Percentiles rank a stretch among this genome's conserved stretches.
These are phyloP conservation scores for Trypoxylon attenuatum DNA, from an alignment of 2,888 invertebrate genomes.

Conservation along the genomic window DNA sequence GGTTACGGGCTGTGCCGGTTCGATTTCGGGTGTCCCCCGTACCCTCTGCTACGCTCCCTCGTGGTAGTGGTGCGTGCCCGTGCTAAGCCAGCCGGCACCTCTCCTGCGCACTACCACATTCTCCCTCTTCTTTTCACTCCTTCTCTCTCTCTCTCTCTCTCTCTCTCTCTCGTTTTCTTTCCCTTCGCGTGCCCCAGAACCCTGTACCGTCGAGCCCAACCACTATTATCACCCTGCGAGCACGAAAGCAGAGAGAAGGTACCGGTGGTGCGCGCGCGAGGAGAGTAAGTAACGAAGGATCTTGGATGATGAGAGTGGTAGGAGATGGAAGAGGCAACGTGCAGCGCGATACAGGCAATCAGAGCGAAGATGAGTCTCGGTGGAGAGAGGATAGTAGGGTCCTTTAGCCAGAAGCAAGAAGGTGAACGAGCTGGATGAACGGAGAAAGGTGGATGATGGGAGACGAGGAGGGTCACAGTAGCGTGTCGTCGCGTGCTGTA, in stretches of 20 bases:
- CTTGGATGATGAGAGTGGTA: background rate
- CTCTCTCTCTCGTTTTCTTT: no score
- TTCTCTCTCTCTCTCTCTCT: no score
- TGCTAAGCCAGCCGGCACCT: background rate
- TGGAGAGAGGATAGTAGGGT: conserved; percentile 2
- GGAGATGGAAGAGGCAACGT: no score
- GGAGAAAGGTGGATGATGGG: background rate
- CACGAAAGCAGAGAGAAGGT: no score
- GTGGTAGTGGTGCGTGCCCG: conserved; percentile 25
- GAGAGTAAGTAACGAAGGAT: background rate
- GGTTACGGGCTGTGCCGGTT: conserved; percentile 63
- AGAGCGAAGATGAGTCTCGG: no score
- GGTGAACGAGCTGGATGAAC: background rate
- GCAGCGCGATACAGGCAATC: background rate
- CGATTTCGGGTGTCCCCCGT: conserved; percentile 53
- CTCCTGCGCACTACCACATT: no score
- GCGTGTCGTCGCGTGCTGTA: conserved; percentile 61
- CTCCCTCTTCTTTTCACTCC: no score
- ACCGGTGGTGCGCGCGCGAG: background rate
- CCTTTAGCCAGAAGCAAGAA: background rate
- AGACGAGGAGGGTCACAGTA: conserved; percentile 47
- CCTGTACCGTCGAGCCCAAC: no score
- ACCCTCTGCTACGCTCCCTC: conserved; percentile 31
- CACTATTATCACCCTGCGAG: no score
- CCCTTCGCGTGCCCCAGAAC: no score